These are phyloP conservation scores for Lemur catta DNA, from an alignment of 2,797 vertebrate species.

Conservation along the genomic window DNA sequence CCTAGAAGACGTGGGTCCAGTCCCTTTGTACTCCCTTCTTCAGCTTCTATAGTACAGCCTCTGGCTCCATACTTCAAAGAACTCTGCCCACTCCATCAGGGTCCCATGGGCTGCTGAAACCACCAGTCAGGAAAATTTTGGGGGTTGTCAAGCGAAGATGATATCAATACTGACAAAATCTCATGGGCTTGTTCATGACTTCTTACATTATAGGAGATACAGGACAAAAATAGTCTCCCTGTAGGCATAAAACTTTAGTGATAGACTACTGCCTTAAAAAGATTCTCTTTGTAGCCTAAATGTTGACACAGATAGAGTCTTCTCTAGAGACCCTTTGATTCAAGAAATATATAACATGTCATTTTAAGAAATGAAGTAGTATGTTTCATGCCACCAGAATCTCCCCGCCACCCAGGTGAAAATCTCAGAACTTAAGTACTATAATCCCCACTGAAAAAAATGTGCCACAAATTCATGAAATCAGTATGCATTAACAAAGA, in stretches of 20 bases:
- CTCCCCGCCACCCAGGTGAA: background rate
- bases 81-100: background rate
- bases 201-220: background rate
- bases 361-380: background rate
- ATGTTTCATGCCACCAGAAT: background rate
- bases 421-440: background rate
- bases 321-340: background rate
- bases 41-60: background rate
- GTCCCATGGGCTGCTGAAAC: background rate
- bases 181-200: background rate
- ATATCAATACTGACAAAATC: background rate
- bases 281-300: background rate
- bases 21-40: background rate
- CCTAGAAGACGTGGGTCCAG: background rate
- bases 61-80: background rate
- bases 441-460: background rate
- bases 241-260: background rate
- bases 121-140: background rate
- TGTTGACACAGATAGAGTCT: background rate
- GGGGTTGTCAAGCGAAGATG: background rate
- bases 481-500: background rate
- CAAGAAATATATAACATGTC: background rate
- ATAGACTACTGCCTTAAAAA: background rate
- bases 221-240: background rate
- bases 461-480: background rate